phyloP scores from a whole-genome alignment of 2,888 invertebrate genomes.

The Parnassius orleans region DNA sequence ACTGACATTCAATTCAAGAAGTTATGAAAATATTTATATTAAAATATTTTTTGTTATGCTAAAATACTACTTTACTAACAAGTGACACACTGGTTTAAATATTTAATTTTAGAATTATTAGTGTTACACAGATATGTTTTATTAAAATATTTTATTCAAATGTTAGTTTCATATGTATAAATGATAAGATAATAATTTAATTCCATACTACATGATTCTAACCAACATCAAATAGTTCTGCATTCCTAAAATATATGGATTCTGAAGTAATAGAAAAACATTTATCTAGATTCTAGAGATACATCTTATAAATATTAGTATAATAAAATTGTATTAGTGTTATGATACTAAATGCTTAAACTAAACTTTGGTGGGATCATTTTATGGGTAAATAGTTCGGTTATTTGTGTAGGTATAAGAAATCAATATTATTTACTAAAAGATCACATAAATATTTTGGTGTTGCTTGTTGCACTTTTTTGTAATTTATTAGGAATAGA shows the following conservation, averaged over 20 bases:
- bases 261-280: slow-evolving; percentile 15
- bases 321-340: slow-evolving; percentile 45
- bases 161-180: slow-evolving; percentile 19
- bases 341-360: slow-evolving; percentile 67
- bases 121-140: slow-evolving; percentile 11
- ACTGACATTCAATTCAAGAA: slow-evolving; percentile 5
- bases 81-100: slow-evolving; percentile 28
- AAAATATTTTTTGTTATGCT: slow-evolving; percentile 13
- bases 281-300: slow-evolving; percentile 13
- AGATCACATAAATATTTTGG: slow-evolving; percentile 3
- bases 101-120: slow-evolving; percentile 14
- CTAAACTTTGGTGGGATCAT: slow-evolving; percentile 80
- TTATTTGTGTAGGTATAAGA: slow-evolving; percentile 38
- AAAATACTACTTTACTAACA: slow-evolving; percentile 18
- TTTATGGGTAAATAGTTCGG: slow-evolving; percentile 57
- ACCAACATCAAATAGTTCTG: slow-evolving; percentile 9
- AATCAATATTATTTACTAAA: slow-evolving; percentile 14
- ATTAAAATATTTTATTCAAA: slow-evolving; percentile 16
- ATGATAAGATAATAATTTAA: slow-evolving; percentile 24
- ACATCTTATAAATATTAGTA: slow-evolving; percentile 32
- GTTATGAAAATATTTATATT: slow-evolving; percentile 3
- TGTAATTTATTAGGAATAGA: background rate
- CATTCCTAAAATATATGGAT: slow-evolving; percentile 8
- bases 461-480: background rate
- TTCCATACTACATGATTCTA: slow-evolving; percentile 21